Conservation (phyloP, 1,140 invertebrate genomes). For the Drosophila azteca region DNA sequence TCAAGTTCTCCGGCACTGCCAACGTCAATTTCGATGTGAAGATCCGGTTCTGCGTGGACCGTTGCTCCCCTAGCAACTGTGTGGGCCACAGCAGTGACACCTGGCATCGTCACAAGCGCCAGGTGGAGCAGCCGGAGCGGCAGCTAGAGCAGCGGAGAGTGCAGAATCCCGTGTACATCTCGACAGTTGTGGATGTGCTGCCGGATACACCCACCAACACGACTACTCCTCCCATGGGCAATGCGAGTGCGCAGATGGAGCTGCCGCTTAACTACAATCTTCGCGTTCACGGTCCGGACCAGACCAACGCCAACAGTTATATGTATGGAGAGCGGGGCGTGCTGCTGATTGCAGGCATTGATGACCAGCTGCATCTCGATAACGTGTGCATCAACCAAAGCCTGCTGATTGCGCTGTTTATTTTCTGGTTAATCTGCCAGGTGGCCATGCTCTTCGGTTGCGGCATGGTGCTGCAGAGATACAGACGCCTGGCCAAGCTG, state of each 20-base stretch:
- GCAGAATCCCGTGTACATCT: conserved; percentile 75
- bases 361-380: conserved; percentile 71
- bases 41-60: conserved; percentile 84
- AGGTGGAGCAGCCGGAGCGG: conserved; percentile 29
- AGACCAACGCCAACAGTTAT: conserved; percentile 78
- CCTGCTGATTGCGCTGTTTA: conserved; percentile 74
- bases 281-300: conserved; percentile 83
- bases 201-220: neutral
- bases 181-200: conserved; percentile 69
- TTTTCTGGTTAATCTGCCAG: conserved; percentile 82
- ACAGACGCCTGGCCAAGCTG: conserved; percentile 71
- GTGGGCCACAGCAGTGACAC: conserved; percentile 7
- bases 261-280: conserved; percentile 84
- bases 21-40: conserved; percentile 84
- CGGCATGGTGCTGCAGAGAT: conserved; percentile 76
- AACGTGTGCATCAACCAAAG: conserved; percentile 80
- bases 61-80: conserved; percentile 80
- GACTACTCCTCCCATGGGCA: neutral
- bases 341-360: conserved; percentile 84
- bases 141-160: conserved; percentile 48
- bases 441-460: conserved; percentile 76
- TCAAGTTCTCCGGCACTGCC: conserved; percentile 84
- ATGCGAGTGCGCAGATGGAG: conserved; percentile 51
- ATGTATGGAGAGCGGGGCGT: conserved; percentile 84
- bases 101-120: conserved; percentile 45